Percentiles rank a stretch among this genome's conserved stretches.
These are phyloP conservation scores for Macaria notata DNA, from an alignment of 2,888 invertebrate genomes.

Conservation along the genomic window DNA sequence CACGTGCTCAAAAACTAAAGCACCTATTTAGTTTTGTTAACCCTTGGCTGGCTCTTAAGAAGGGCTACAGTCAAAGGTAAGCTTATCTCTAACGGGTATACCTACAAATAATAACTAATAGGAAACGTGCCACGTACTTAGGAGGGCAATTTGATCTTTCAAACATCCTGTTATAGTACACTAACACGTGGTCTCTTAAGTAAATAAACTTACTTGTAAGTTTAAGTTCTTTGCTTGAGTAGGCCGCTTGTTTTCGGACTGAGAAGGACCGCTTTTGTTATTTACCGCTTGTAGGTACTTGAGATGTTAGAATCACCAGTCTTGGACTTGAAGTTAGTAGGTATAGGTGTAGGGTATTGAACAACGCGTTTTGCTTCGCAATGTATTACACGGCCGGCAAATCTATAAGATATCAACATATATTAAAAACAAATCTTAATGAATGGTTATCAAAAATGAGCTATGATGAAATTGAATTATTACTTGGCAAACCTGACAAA, in stretches of 20 bases:
- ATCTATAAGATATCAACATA: too few relatives aligned
- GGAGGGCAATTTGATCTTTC: slow-evolving; percentile 61
- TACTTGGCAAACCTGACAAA: too few relatives aligned
- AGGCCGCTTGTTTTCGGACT: slow-evolving; percentile 60
- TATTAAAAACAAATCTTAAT: too few relatives aligned
- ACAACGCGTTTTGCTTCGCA: too few relatives aligned
- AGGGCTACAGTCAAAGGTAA: slow-evolving; percentile 19
- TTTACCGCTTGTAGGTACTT: neutral
- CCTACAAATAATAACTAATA: slow-evolving; percentile 72
- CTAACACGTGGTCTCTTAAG: slow-evolving; percentile 68
- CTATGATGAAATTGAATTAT: too few relatives aligned
- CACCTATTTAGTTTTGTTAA: too few relatives aligned
- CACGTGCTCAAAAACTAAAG: too few relatives aligned
- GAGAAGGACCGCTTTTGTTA: slow-evolving; percentile 4
- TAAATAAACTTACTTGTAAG: slow-evolving; percentile 50
- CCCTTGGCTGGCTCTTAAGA: neutral
- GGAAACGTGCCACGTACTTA: slow-evolving; percentile 72
- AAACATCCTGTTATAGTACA: slow-evolving; percentile 73
- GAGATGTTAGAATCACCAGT: too few relatives aligned
- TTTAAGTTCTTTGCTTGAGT: slow-evolving; percentile 48
- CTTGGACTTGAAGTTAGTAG: too few relatives aligned
- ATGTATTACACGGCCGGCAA: too few relatives aligned
- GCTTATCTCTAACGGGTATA: slow-evolving; percentile 66
- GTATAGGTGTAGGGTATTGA: too few relatives aligned
- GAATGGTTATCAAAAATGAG: too few relatives aligned